These are phyloP conservation scores for Dromius quadrimaculatus DNA, from an alignment of 2,888 invertebrate genomes.

Conservation along the genomic window DNA sequence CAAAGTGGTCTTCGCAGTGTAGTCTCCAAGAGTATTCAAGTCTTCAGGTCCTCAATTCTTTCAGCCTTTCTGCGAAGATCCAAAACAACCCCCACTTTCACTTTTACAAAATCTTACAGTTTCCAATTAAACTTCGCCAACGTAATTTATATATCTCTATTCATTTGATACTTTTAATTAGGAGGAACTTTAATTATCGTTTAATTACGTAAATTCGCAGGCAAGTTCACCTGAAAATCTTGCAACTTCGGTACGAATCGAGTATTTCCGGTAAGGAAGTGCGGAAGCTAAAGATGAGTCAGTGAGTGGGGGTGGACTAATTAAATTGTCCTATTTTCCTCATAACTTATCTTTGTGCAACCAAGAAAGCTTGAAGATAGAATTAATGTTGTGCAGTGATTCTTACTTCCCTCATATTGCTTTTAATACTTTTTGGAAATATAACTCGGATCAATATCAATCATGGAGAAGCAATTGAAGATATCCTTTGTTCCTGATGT, in stretches of 20 bases:
- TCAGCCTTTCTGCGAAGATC: constrained; percentile 11
- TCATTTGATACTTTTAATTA: constrained; percentile 59
- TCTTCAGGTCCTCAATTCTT: background rate
- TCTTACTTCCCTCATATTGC: background rate
- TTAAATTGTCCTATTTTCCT: constrained; percentile 45
- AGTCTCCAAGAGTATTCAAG: constrained; percentile 1
- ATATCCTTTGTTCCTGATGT: too few relatives aligned
- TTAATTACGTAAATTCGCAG: constrained; percentile 58
- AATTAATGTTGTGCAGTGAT: constrained; percentile 4
- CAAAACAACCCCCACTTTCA: constrained; percentile 17
- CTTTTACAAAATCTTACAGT: constrained; percentile 51
- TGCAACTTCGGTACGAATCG: background rate
- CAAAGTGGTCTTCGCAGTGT: background rate
- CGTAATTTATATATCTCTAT: constrained; percentile 58
- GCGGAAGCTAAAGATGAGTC: background rate
- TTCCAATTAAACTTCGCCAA: constrained; percentile 58
- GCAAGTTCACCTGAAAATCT: background rate
- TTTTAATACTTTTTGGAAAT: too few relatives aligned
- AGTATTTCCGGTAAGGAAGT: background rate
- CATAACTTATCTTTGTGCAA: constrained; percentile 38
- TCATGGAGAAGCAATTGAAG: too few relatives aligned
- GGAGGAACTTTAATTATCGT: constrained; percentile 59
- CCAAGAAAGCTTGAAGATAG: constrained; percentile 4
- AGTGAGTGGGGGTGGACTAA: constrained; percentile 30
- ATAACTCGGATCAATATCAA: too few relatives aligned